A percentile compares a stretch with the other conserved stretches of the same genome.
These are phyloP conservation scores for Trachops cirrhosus DNA, from an alignment of 2,797 vertebrate genomes.

Conservation along the genomic window DNA sequence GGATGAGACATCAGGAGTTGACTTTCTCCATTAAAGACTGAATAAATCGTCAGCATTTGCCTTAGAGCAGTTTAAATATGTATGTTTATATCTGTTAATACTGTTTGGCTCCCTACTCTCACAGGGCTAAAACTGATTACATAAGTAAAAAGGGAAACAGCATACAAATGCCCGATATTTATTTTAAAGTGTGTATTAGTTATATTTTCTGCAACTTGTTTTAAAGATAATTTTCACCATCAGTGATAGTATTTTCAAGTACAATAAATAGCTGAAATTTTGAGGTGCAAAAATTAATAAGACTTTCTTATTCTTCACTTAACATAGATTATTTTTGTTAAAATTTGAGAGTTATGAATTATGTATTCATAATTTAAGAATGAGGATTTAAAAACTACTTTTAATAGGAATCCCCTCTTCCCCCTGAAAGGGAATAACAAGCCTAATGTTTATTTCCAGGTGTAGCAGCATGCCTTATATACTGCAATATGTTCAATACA, in stretches of 20 bases:
- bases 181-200: slow-evolving; percentile 22
- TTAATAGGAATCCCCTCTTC: neutral
- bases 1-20: neutral
- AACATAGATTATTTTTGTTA: neutral
- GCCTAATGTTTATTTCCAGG: neutral
- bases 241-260: neutral
- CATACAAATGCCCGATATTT: neutral
- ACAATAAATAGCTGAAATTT: neutral
- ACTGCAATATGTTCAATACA: neutral
- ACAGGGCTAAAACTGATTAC: neutral
- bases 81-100: neutral
- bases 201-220: neutral
- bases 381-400: neutral
- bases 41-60: neutral
- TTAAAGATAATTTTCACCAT: neutral
- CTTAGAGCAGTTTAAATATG: neutral
- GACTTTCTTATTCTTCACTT: neutral
- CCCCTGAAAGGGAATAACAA: neutral
- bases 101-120: neutral
- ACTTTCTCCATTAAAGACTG: neutral
- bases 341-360: neutral
- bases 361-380: neutral
- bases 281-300: neutral
- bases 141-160: neutral
- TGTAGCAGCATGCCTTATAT: neutral